These are phyloP conservation scores for Polydrusus cervinus DNA, from an alignment of 2,888 invertebrate genomes.

Conservation along the genomic window DNA sequence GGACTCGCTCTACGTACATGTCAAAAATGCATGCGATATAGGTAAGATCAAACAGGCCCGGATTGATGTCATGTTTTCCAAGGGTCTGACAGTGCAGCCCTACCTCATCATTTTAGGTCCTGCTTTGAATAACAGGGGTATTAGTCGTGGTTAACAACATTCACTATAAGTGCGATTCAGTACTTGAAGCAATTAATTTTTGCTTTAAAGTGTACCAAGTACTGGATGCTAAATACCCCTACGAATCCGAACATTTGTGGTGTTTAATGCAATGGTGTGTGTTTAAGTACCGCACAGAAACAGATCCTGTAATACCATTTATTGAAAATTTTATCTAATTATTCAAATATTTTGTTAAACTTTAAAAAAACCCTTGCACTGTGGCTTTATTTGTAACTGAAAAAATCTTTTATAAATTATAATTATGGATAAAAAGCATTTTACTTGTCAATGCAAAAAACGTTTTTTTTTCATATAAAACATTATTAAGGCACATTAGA, in stretches of 20 bases:
- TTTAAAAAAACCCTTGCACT: not conserved
- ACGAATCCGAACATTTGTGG: conserved; percentile 20
- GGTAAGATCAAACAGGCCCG: conserved; percentile 34
- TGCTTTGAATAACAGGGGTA: conserved; percentile 2
- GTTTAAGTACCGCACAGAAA: not conserved
- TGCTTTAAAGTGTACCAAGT: conserved; percentile 34
- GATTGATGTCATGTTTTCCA: conserved; percentile 35
- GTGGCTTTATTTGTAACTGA: not conserved
- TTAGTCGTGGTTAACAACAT: conserved; percentile 29
- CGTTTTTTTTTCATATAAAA: not conserved
- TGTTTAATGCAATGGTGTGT: conserved; percentile 16
- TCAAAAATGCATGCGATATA: conserved; percentile 32
- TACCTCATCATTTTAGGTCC: conserved; percentile 38
- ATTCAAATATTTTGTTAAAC: too few relatives aligned
- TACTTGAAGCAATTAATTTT: conserved; percentile 35
- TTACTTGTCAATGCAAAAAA: conserved; percentile 1
- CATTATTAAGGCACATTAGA: not conserved
- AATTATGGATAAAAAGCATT: not conserved
- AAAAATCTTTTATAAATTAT: too few relatives aligned
- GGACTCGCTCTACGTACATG: conserved; percentile 31
- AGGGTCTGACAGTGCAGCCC: conserved; percentile 41
- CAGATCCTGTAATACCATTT: conserved; percentile 8
- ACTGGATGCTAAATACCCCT: conserved; percentile 37
- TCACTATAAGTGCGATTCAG: conserved; percentile 23
- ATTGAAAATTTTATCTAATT: not conserved